Percentiles rank a stretch among this genome's conserved stretches.
Evolutionary conservation across 2,113 vertebrate genomes (phyloP).

Genomic region (Oreocharis arfaki): DNA sequence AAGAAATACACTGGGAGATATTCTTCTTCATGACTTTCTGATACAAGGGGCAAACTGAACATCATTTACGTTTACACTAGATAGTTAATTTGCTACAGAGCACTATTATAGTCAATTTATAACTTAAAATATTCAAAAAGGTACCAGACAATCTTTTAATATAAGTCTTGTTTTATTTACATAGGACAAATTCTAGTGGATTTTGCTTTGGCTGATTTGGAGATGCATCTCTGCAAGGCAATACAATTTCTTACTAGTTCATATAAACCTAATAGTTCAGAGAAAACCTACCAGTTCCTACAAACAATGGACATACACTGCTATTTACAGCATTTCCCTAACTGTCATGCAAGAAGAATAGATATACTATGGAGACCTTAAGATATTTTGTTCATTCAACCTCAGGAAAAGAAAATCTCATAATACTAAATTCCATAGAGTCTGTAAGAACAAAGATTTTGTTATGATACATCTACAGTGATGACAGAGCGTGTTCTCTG

Average conservation of each 20-base stretch:
- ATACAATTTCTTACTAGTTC: neutral
- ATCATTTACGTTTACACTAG: neutral
- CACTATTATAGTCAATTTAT: neutral
- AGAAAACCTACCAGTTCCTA: neutral
- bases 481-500: neutral
- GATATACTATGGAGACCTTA: neutral
- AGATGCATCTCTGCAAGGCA: neutral
- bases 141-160: neutral
- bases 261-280: neutral
- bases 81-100: neutral
- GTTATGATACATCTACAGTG: neutral
- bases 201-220: neutral
- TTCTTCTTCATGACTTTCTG: neutral
- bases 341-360: neutral
- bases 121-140: neutral
- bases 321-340: neutral
- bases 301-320: neutral
- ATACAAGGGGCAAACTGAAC: neutral
- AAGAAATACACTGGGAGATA: neutral
- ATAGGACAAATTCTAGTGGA: neutral
- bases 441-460: neutral
- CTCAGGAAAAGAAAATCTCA: neutral
- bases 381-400: neutral
- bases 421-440: neutral
- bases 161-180: neutral